A percentile compares a stretch with the other conserved stretches of the same genome.
Conservation (phyloP, 37 sponge, comb jelly and placozoan species). For the Beroe ovata region DNA sequence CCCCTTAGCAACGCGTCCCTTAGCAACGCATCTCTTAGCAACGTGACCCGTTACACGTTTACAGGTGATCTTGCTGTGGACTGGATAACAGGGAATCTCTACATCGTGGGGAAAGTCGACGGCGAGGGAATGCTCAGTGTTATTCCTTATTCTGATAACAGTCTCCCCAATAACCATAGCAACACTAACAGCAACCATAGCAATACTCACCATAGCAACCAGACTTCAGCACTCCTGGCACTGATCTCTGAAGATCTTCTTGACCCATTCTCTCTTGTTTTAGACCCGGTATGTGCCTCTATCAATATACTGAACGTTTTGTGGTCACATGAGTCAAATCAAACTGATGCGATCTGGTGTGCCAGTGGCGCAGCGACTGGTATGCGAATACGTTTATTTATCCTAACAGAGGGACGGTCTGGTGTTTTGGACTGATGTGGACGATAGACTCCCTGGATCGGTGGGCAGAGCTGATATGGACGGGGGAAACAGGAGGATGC, state of each 20-base stretch:
- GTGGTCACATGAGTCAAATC: no score
- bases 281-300: conserved; percentile 18
- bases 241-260: not conserved
- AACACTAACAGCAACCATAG: not conserved
- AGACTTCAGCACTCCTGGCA: not conserved
- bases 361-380: no score
- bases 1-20: no score
- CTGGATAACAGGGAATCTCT: not conserved
- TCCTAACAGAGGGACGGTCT: conserved; percentile 27
- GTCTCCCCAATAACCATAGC: not conserved
- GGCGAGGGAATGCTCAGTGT: not conserved
- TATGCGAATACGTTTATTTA: no score
- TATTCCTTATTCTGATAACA: not conserved
- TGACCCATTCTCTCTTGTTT: conserved; percentile 2
- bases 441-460: not conserved
- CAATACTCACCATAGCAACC: not conserved
- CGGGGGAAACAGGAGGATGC: not conserved
- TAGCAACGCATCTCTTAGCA: no score
- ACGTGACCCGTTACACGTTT: no score
- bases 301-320: no score
- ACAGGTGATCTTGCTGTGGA: not conserved
- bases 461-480: conserved; percentile 26
- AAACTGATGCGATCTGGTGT: no score
- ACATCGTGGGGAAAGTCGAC: not conserved
- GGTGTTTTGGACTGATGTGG: conserved; percentile 57